phyloP scores from a whole-genome alignment of 2,113 vertebrate species.

The Passer domesticus region DNA sequence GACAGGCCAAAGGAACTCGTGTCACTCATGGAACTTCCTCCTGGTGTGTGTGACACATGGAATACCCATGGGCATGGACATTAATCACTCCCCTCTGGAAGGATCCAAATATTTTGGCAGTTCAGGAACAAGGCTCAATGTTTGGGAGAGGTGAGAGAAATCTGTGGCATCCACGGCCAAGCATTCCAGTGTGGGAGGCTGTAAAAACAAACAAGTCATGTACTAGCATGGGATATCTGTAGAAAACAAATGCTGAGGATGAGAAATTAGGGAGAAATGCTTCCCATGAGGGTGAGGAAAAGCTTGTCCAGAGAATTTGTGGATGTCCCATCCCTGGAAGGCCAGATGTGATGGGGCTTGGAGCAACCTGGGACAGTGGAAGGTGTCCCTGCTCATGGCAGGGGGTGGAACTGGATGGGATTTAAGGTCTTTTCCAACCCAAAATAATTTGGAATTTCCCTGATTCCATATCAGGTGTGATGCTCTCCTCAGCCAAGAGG shows the following conservation, averaged over 20 bases:
- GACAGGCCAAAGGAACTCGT: conserved; percentile 1
- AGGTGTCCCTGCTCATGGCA: background rate
- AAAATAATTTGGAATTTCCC: accelerated
- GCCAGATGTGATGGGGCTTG: background rate
- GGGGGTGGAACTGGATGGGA: accelerated
- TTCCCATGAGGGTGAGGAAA: background rate
- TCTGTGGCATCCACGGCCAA: background rate
- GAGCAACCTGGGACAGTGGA: background rate
- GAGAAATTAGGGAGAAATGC: background rate
- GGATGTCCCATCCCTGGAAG: background rate
- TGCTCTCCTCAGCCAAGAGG: background rate
- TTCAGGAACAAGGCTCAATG: background rate
- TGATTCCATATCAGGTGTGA: background rate
- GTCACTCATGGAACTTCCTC: conserved; percentile 42
- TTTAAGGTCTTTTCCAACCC: background rate
- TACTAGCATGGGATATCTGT: background rate
- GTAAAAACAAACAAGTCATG: background rate
- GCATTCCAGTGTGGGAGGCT: background rate
- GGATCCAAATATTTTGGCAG: background rate
- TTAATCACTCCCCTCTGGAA: conserved; percentile 1
- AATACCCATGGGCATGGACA: background rate
- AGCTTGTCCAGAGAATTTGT: background rate
- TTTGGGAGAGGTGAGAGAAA: background rate
- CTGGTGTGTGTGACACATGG: background rate
- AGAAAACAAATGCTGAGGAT: background rate